Evolutionary conservation across 2,113 vertebrate genomes (phyloP).

Genomic region (Nyctibius bracteatus): DNA sequence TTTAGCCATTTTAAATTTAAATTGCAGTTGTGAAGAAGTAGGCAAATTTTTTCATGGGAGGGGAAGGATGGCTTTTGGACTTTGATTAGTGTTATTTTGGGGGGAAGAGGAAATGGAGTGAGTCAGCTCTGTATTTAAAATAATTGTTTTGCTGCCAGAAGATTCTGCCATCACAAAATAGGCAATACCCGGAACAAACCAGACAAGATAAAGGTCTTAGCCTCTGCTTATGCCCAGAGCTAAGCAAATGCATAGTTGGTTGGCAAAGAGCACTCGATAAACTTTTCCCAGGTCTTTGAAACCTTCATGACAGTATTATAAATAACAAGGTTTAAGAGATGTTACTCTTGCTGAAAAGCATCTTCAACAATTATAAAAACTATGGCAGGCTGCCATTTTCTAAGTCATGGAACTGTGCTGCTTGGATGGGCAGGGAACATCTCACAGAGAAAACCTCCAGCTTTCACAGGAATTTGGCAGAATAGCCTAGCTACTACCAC

Average conservation of each 20-base stretch:
- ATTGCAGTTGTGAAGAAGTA: not conserved
- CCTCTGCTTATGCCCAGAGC: not conserved
- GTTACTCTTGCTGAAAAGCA: not conserved
- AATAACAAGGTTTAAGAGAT: not conserved
- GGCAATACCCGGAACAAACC: not conserved
- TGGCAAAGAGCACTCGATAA: not conserved
- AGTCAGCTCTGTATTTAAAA: not conserved
- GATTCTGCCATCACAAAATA: not conserved
- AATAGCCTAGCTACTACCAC: not conserved
- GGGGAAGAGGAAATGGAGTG: not conserved
- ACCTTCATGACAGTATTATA: not conserved
- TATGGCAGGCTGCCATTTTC: not conserved
- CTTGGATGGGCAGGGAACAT: not conserved
- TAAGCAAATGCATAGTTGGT: not conserved
- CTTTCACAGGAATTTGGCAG: not conserved
- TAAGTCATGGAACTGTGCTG: not conserved
- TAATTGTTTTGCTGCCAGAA: not conserved
- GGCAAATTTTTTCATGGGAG: not conserved
- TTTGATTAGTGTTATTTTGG: not conserved
- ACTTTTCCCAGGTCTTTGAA: not conserved
- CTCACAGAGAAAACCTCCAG: not conserved
- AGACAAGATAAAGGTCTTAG: not conserved
- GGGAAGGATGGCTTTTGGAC: not conserved
- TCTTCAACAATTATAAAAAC: not conserved
- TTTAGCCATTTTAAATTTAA: not conserved